These are phyloP conservation scores for Gambusia yucatana DNA, from an alignment of 2,797 vertebrate species.

Conservation along the genomic window DNA sequence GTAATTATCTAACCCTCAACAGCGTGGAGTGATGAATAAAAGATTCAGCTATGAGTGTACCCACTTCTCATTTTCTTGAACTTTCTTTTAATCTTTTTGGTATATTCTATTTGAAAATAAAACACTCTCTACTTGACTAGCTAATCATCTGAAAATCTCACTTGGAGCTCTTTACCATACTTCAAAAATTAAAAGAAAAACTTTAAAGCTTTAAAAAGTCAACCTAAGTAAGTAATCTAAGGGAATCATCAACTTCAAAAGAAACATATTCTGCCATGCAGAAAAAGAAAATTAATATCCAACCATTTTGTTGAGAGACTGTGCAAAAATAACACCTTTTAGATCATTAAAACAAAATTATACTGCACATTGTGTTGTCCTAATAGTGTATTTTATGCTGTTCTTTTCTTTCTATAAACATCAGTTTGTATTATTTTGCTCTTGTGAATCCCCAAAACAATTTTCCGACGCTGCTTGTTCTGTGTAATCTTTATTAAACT, in stretches of 20 bases:
- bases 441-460: not conserved
- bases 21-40: constrained; percentile 49
- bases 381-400: not conserved
- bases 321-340: not conserved
- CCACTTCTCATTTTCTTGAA: constrained; percentile 50
- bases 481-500: not conserved
- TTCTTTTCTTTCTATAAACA: constrained; percentile 1
- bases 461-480: not conserved
- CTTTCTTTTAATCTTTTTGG: constrained; percentile 53
- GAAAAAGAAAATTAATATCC: not conserved
- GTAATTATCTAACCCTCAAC: constrained; percentile 58
- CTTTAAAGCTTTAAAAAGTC: constrained; percentile 4
- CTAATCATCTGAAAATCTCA: constrained; percentile 46
- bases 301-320: not conserved
- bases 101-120: constrained; percentile 40
- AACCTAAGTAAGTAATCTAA: constrained; percentile 11
- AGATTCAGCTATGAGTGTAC: constrained; percentile 46
- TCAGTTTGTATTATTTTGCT: not conserved
- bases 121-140: constrained; percentile 29
- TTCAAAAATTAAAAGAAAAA: constrained; percentile 9
- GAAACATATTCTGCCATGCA: not conserved
- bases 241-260: constrained; percentile 13
- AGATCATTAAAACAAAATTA: not conserved
- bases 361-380: not conserved
- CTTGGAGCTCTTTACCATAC: constrained; percentile 18